These are phyloP conservation scores for Pogonognathellus flavescens DNA, from an alignment of 1,140 invertebrate genomes.

Conservation along the genomic window DNA sequence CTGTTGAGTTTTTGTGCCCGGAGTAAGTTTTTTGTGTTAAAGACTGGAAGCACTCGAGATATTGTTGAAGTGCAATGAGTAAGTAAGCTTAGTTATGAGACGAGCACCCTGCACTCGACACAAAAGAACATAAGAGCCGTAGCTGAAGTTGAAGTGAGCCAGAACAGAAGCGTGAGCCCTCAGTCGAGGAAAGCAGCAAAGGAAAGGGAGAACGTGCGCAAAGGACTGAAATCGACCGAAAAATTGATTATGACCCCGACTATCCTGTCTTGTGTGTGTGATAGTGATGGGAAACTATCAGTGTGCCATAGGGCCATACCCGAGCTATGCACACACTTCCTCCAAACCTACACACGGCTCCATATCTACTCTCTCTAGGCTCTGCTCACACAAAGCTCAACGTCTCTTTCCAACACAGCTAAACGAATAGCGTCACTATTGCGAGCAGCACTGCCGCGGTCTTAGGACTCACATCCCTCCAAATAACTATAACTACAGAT, in stretches of 20 bases:
- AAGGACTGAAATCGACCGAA: constrained; percentile 61
- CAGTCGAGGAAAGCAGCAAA: constrained; percentile 29
- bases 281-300: constrained; percentile 45
- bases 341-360: not conserved
- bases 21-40: not conserved
- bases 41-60: constrained; percentile 34
- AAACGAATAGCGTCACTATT: not conserved
- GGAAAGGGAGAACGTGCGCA: constrained; percentile 57
- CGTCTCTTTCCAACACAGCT: too few species aligned
- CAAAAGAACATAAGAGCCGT: constrained; percentile 44
- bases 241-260: constrained; percentile 62
- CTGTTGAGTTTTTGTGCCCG: constrained; percentile 13
- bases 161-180: constrained; percentile 14
- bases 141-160: constrained; percentile 36
- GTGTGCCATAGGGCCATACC: constrained; percentile 8
- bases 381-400: not conserved
- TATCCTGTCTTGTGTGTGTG: constrained; percentile 52
- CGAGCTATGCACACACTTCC: not conserved
- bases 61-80: constrained; percentile 49
- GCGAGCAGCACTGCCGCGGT: not conserved
- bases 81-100: constrained; percentile 43
- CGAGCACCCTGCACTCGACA: constrained; percentile 45
- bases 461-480: constrained; percentile 34
- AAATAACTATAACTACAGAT: constrained; percentile 38
- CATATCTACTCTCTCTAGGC: not conserved